phyloP scores from a whole-genome alignment of 1,140 invertebrate genomes.

The Mercenaria mercenaria region DNA sequence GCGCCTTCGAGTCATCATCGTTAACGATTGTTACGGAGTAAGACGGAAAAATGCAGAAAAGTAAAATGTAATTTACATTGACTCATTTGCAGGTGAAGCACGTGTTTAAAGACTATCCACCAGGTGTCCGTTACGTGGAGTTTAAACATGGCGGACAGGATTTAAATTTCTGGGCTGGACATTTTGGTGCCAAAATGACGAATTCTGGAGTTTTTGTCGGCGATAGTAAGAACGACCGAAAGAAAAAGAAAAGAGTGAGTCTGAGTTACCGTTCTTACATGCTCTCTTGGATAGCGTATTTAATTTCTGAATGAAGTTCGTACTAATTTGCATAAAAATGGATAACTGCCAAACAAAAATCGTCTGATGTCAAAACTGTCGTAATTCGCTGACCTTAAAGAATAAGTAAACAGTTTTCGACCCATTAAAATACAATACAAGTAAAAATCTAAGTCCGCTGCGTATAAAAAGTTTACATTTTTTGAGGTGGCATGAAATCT shows the following conservation, averaged over 20 bases:
- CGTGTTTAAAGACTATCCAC: slow-evolving; percentile 74
- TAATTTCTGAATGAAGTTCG: not conserved
- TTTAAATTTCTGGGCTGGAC: slow-evolving; percentile 88
- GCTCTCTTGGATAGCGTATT: not conserved
- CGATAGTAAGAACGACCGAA: slow-evolving; percentile 34
- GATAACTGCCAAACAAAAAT: not conserved
- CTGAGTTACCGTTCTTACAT: not conserved
- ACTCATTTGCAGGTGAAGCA: slow-evolving; percentile 71
- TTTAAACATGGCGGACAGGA: slow-evolving; percentile 88
- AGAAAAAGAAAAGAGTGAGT: not conserved
- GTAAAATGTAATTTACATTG: too few relatives aligned
- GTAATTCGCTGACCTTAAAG: too few relatives aligned
- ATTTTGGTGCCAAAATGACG: slow-evolving; percentile 90
- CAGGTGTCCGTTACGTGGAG: slow-evolving; percentile 77
- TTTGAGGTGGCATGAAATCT: too few relatives aligned
- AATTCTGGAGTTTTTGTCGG: slow-evolving; percentile 86
- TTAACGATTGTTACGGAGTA: too few relatives aligned
- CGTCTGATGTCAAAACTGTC: too few relatives aligned
- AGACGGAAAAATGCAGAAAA: too few relatives aligned
- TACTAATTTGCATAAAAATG: not conserved
- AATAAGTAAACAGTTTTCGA: too few relatives aligned
- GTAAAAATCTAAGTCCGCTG: too few relatives aligned
- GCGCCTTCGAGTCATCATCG: too few relatives aligned
- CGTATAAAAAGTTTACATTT: too few relatives aligned
- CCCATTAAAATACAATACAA: too few relatives aligned